Evolutionary conservation across 2,113 vertebrate genomes (phyloP).

Genomic region (Psammodynastes pulverulentus): DNA sequence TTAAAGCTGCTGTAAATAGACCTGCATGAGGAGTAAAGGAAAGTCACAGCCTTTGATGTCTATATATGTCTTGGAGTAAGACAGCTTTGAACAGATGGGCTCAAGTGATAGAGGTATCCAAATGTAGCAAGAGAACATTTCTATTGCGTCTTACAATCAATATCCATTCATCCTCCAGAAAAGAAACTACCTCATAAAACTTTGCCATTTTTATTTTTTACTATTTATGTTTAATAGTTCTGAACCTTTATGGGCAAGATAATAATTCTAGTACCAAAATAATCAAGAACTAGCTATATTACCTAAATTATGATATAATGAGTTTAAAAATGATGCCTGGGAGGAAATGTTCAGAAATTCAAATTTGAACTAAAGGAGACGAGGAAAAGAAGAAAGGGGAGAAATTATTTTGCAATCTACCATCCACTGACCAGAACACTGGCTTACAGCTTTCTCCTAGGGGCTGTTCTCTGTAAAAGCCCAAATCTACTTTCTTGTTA

Average conservation of each 20-base stretch:
- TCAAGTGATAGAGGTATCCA: background rate
- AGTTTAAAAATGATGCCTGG: background rate
- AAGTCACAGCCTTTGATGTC: background rate
- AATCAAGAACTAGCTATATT: background rate
- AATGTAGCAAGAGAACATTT: background rate
- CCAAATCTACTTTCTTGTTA: background rate
- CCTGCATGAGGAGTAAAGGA: slow-evolving; percentile 5
- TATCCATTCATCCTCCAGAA: background rate
- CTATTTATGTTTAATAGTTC: background rate
- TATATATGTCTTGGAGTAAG: background rate
- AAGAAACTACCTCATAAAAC: background rate
- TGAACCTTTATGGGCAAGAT: background rate
- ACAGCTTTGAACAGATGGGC: background rate
- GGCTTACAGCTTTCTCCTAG: background rate
- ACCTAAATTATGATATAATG: too few species aligned
- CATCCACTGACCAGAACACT: background rate
- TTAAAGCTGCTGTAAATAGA: slow-evolving; percentile 9
- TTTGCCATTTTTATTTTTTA: background rate
- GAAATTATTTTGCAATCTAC: background rate
- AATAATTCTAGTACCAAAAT: background rate
- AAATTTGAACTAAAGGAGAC: background rate
- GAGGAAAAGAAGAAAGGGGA: background rate
- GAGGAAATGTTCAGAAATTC: background rate
- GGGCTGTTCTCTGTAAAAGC: background rate
- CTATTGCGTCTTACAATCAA: background rate